Conservation (phyloP, 64 coral and sea anemone genomes). For the Stichodactyla helianthus region DNA sequence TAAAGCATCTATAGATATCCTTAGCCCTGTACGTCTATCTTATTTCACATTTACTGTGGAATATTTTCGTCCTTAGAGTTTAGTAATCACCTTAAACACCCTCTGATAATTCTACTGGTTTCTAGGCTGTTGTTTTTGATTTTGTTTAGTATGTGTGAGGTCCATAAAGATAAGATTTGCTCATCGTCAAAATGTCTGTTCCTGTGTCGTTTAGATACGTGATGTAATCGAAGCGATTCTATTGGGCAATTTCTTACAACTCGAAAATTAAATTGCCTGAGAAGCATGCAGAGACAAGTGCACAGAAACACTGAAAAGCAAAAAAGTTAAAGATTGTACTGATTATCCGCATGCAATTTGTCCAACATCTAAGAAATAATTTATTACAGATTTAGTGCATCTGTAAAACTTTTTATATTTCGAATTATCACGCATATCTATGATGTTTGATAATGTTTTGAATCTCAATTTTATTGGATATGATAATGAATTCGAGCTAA, state of each 20-base stretch:
- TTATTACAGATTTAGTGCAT: neutral
- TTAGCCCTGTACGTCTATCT: neutral
- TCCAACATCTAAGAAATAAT: neutral
- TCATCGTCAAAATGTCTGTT: neutral
- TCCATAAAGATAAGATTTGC: slow-evolving; percentile 9
- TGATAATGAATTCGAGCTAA: neutral
- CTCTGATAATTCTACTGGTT: neutral
- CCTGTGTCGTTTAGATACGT: neutral
- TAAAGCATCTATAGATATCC: neutral
- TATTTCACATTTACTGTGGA: neutral
- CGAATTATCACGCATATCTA: neutral
- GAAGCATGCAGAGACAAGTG: neutral
- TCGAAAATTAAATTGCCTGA: slow-evolving; percentile 6
- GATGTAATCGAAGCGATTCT: neutral
- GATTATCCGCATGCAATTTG: neutral
- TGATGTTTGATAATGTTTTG: neutral
- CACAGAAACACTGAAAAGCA: neutral
- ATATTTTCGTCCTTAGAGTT: neutral
- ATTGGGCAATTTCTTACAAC: neutral
- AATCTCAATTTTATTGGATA: neutral
- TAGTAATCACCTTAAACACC: neutral
- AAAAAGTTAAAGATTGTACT: neutral
- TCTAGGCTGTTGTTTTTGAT: neutral
- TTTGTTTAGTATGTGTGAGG: slow-evolving; percentile 4
- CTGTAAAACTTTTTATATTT: neutral